Conservation (phyloP, 2,888 invertebrate species). For the Lasioglossum marginatum region DNA sequence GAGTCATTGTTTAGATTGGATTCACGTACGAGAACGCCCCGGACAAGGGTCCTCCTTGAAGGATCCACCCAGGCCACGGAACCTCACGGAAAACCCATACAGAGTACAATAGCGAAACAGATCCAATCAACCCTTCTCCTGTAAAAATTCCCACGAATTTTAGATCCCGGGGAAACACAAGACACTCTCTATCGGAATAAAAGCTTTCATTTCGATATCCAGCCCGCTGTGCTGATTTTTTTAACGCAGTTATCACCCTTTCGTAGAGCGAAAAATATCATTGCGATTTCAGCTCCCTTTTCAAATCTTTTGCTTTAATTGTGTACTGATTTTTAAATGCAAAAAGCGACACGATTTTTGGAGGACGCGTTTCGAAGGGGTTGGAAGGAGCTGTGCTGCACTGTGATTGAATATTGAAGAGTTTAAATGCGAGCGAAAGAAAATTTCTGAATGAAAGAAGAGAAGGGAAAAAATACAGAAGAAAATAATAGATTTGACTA, state of each 20-base stretch:
- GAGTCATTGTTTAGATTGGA: slow-evolving; percentile 50
- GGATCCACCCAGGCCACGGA: not conserved
- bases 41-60: slow-evolving; percentile 3
- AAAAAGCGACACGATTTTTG: not conserved
- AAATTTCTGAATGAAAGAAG: no score
- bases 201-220: not conserved
- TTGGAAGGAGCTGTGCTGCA: no score
- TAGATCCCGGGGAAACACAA: not conserved
- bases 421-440: no score
- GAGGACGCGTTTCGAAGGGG: no score
- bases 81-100: not conserved
- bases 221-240: not conserved
- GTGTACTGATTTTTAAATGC: not conserved
- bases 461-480: no score
- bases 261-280: not conserved
- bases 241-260: not conserved
- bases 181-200: not conserved
- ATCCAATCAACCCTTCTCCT: not conserved
- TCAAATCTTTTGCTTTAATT: not conserved
- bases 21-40: slow-evolving; percentile 44
- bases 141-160: not conserved
- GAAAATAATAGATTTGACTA: no score
- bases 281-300: not conserved
- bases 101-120: not conserved
- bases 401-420: not conserved